phyloP scores from a whole-genome alignment of 2,113 vertebrate species.

The Halichoerus grypus region DNA sequence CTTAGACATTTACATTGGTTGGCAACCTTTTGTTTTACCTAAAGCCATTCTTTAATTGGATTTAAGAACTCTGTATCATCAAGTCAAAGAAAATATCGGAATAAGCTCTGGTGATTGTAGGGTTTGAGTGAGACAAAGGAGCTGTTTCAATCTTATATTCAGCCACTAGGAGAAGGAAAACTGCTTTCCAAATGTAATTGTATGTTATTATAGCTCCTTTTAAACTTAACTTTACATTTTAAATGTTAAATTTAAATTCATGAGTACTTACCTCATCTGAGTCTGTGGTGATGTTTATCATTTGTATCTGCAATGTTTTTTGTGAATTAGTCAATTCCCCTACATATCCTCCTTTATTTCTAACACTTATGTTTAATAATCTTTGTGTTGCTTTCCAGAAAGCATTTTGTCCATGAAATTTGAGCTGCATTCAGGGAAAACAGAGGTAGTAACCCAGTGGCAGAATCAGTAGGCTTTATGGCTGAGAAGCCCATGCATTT shows the following conservation, averaged over 20 bases:
- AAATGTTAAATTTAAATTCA: constrained; percentile 40
- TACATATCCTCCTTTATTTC: constrained; percentile 65
- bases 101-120: constrained; percentile 33
- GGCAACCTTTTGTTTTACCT: not conserved
- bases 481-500: constrained; percentile 75
- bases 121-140: constrained; percentile 55
- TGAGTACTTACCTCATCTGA: not conserved
- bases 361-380: constrained; percentile 78
- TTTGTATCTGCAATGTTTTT: constrained; percentile 75
- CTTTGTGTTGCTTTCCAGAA: constrained; percentile 73
- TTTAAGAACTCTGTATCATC: not conserved
- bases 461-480: constrained; percentile 81
- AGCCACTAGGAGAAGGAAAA: constrained; percentile 57
- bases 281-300: constrained; percentile 71
- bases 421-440: constrained; percentile 74
- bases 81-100: constrained; percentile 9
- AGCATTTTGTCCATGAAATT: constrained; percentile 74
- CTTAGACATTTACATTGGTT: not conserved
- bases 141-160: not conserved
- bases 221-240: constrained; percentile 64
- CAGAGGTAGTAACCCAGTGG: constrained; percentile 71
- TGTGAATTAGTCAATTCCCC: constrained; percentile 76
- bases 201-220: constrained; percentile 72
- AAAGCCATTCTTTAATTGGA: not conserved
- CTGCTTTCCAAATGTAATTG: constrained; percentile 38